Base-by-base conservation (phyloP, 2,113 vertebrate species). In the Brachionichthys hirsutus region DNA sequence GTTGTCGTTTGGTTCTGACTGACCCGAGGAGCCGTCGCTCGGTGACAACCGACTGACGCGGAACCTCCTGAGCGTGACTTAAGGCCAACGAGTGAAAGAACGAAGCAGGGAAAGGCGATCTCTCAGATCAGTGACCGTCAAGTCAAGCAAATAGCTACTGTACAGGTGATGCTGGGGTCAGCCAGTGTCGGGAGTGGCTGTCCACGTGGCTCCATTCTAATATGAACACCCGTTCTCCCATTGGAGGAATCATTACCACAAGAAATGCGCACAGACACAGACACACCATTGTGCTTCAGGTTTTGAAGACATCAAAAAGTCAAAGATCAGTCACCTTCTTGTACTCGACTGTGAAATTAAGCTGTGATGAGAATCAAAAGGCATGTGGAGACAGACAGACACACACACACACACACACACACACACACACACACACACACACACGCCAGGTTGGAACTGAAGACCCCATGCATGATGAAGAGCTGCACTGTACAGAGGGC, bases 1-100 rank as follows among this genome's bases (percentile, higher is more conserved):
- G n/a, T n/a, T n/a, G n/a, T n/a, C 24, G 24, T 8, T 30, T 30
- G 50, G 12, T 54, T 18, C 68, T 11, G 40, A 34, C 19, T 12
- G 51, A 73, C 63, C 61, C 35, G 38, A 52, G 30, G 42, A 49
- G n/a, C 20, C 49, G 47, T 67, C 9, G 9, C 48, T 62, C 40
- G 48, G n/a, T 59, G 57, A 78, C 40, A 40, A 71, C 56, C 59
- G 12, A 62, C 53, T 54, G 64, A 82, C 84, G 76, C 40, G 54
- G 78, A 77, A 82, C 80, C 85, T 84, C 88, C 87, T 87, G 87
- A 89, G 88, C 77, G 78, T 74, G 81, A 81, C 77, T 88, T 89
- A 91, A 91, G 90, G 90, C 89, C 88, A 75, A 60, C 84, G 67
- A 83, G 88, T 87, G 88, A 89, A 84, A 67, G 54, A 54, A 30